Evolutionary conservation across 30 jellyfish, hydroid and myxozoan species (phyloP), one percentile per base, ranked within the genome.

Genomic region (Rhopilema esculentum): DNA sequence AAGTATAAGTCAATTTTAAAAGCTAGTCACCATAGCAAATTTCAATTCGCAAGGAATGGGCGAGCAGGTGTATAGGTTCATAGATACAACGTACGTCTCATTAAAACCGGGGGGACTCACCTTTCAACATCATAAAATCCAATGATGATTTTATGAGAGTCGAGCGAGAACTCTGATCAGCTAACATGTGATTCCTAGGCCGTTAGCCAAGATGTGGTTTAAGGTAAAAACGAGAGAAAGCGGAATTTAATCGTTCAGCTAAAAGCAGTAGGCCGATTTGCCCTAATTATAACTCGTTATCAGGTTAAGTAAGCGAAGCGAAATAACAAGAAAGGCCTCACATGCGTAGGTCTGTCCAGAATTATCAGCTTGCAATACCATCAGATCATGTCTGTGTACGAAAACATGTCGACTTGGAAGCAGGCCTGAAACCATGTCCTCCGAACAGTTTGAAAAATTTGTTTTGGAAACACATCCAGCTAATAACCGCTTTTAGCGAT

Each of bases 11-110:
- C 71, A 66, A 79, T 79, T 27, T 51, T 66, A 61, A n/a, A 30
- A 49, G 30, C 65, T 67, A 48, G 91, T 81, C 91, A 69, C 91
- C 83, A 81, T 81, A 81, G 91, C 80, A 79, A 65, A 67, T 69
- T 69, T 69, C 80, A 69, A 64, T 25, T 30, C 69, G 49, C 69
- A 26, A 25, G 89, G 61, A 79, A 79, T 64, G 63, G 69, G 69
- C 24, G 69, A 69, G 83, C 91, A 81, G 91, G 91, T 81, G 91
- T 68, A 51, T 53, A 7, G 74, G 31, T 6, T 67, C 91, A 23
- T 81, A 62, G 83, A 81, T 81, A 81, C 83, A 81, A 67, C 74
- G 66, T 67, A 51, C 29, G 32, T 81, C 69, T 51, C 30, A 20
- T 18, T 81, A 24, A 12, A 48, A 30, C 27, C 67, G 83, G 83